Percentiles rank a stretch among this genome's conserved stretches.
phyloP scores from a whole-genome alignment of 2,797 vertebrate genomes.

The Podarcis siculus region DNA sequence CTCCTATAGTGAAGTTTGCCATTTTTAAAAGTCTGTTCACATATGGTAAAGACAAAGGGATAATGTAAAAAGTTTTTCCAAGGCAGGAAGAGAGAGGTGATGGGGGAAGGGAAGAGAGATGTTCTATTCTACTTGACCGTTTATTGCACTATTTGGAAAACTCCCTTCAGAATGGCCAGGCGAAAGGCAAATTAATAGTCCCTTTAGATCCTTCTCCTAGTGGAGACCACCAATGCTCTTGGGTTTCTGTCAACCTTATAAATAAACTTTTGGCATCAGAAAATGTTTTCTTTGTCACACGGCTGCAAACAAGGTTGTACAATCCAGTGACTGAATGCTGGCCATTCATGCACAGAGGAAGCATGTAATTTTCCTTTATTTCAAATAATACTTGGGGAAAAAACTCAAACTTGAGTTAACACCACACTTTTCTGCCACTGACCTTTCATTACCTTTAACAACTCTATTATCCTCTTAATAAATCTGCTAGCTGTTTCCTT shows the following conservation, averaged over 20 bases:
- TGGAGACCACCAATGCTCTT: not conserved
- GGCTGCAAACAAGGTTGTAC: not conserved
- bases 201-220: not conserved
- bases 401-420: not conserved
- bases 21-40: not conserved
- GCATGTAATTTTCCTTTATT: constrained; percentile 13
- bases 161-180: not conserved
- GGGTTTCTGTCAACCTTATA: not conserved
- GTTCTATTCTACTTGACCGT: not conserved
- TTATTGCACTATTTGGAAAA: not conserved
- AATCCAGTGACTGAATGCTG: not conserved
- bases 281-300: constrained; percentile 16
- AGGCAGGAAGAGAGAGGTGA: constrained; percentile 16
- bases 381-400: not conserved
- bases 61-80: constrained; percentile 10
- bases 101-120: not conserved
- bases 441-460: not conserved
- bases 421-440: not conserved
- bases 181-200: not conserved
- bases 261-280: not conserved
- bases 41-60: not conserved
- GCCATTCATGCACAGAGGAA: constrained; percentile 2
- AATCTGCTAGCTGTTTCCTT: constrained; percentile 8
- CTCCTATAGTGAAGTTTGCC: not conserved
- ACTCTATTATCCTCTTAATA: not conserved